Evolutionary conservation across 2,113 vertebrate genomes (phyloP), one percentile per base, ranked within the genome.

Genomic region (Dicaeum eximium): DNA sequence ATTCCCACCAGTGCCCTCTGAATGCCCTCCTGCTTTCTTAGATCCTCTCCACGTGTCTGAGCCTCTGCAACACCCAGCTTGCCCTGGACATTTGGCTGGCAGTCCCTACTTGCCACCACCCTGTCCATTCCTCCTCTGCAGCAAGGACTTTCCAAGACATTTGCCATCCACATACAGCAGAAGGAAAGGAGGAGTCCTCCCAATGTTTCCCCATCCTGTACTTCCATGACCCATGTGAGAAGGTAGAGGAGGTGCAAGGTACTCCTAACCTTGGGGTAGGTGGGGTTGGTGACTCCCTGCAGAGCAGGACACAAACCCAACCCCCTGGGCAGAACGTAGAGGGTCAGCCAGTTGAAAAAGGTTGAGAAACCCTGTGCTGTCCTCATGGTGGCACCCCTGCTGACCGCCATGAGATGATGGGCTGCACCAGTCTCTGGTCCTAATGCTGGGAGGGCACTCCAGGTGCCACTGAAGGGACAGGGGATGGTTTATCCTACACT

Each of bases 221-320:
- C 25, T 71, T 50, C 47, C 23, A 37, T 24, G 58, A 42, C 3
- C 11, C 15, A 6, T 0, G 12, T 0, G 4, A n/a, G 54, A 81
- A 84, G 27, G 33, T 7, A 73, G 42, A 57, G 30, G 33, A 60
- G 24, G 53, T 22, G 11, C 35, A 80, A 64, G 15, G 20, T 20
- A 11, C 38, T 27, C 15, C 54, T 65, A 5, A 38, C 38, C 38
- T 38, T 38, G 38, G 38, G 0, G 3, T 0, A 13, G 1, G 17
- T 22, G 20, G 4, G 6, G 50, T 4, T 23, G 17, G 47, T 11
- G 35, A n/a, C 3, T 71, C 12, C 17, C 50, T 45, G 11, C 15
- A 64, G 23, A 77, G 44, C 56, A 73, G 35, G 65, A 47, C 61
- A 61, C 44, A 86, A 57, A 71, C 27, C 74, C 66, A 44, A 38